Evolutionary conservation across 2,113 vertebrate species (phyloP).

Genomic region (Lutjanus erythropterus): DNA sequence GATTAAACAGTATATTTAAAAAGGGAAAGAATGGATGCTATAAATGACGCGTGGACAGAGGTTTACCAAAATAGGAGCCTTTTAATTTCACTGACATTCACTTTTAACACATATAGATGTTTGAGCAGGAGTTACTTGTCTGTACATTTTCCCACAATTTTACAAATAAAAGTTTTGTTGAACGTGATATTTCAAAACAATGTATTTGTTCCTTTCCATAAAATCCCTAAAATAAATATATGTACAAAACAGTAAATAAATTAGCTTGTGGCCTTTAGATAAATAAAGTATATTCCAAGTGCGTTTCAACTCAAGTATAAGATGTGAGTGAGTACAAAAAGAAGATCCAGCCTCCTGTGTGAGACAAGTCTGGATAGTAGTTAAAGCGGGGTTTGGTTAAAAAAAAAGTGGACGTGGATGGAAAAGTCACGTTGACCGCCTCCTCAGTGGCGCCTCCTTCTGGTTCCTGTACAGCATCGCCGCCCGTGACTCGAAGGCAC

Average conservation of each 20-base stretch:
- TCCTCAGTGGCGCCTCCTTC: constrained; percentile 35
- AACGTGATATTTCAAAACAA: constrained; percentile 14
- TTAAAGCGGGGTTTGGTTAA: background rate
- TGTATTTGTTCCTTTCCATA: background rate
- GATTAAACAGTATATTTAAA: background rate
- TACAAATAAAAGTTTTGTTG: constrained; percentile 19
- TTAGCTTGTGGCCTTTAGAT: constrained; percentile 56
- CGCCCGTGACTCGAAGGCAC: constrained; percentile 84
- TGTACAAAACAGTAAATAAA: constrained; percentile 58
- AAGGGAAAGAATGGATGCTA: background rate
- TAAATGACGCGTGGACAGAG: constrained; percentile 2
- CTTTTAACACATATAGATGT: background rate
- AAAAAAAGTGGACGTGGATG: background rate
- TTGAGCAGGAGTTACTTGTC: background rate
- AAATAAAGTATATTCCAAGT: constrained; percentile 51
- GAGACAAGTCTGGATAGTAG: background rate
- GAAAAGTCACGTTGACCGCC: constrained; percentile 14
- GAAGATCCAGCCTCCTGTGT: constrained; percentile 35
- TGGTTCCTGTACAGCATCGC: constrained; percentile 67
- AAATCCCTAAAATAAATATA: constrained; percentile 59
- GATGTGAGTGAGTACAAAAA: constrained; percentile 24
- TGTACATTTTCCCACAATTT: background rate
- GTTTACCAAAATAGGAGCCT: constrained; percentile 32
- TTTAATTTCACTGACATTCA: constrained; percentile 32
- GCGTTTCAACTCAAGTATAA: constrained; percentile 5